phyloP scores from a whole-genome alignment of 2,797 vertebrate species.

The Naso thynnoides region DNA sequence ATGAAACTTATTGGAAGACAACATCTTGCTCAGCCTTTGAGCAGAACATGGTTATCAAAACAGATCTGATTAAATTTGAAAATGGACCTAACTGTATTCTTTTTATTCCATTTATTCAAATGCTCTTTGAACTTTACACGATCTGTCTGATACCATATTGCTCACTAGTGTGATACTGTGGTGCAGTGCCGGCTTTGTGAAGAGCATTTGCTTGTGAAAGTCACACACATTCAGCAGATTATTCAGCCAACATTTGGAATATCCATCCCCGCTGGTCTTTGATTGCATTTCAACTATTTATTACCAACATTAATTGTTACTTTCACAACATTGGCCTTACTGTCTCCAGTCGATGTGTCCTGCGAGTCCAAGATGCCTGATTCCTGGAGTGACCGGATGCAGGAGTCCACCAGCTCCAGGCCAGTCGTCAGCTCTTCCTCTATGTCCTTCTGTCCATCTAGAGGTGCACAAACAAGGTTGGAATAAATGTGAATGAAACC shows the following conservation, averaged over 20 bases:
- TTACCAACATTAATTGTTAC: neutral
- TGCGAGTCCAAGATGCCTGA: slow-evolving; percentile 98
- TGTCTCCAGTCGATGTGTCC: slow-evolving; percentile 92
- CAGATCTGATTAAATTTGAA: slow-evolving; percentile 14
- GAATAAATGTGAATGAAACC: neutral
- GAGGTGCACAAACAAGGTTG: neutral
- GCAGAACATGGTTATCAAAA: slow-evolving; percentile 23
- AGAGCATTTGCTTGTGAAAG: slow-evolving; percentile 1
- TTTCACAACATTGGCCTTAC: slow-evolving; percentile 80
- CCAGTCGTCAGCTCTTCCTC: slow-evolving; percentile 99
- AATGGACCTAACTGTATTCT: neutral
- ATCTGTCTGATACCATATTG: neutral
- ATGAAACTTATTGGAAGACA: slow-evolving; percentile 33
- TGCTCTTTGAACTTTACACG: neutral
- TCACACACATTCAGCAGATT: slow-evolving; percentile 31
- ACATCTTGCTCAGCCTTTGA: slow-evolving; percentile 17
- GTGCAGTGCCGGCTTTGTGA: slow-evolving; percentile 1
- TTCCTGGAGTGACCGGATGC: slow-evolving; percentile 96
- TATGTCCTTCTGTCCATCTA: slow-evolving; percentile 98
- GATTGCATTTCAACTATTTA: slow-evolving; percentile 15
- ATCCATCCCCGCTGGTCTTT: neutral
- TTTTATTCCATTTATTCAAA: slow-evolving; percentile 18
- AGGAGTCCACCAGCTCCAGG: slow-evolving; percentile 97
- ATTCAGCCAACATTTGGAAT: slow-evolving; percentile 27
- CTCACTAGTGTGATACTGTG: neutral